phyloP scores from a whole-genome alignment of 1,140 invertebrate genomes.

The Periplaneta americana region DNA sequence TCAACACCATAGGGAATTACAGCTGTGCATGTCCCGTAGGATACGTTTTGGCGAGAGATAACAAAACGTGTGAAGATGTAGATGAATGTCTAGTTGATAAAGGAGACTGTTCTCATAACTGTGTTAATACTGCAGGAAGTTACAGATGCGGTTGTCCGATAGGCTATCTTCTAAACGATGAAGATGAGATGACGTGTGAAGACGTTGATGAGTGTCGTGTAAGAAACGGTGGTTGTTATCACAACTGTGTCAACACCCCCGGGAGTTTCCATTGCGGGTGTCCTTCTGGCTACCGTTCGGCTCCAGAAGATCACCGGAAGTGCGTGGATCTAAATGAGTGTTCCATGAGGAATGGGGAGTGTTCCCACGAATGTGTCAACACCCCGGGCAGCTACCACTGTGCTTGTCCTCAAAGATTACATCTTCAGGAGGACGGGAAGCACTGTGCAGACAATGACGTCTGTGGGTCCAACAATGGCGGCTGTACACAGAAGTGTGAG shows the following conservation, averaged over 20 bases:
- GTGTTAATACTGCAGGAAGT: conserved; percentile 36
- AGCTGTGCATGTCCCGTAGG: conserved; percentile 58
- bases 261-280: conserved; percentile 47
- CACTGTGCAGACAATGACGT: conserved; percentile 43
- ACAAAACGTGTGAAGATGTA: conserved; percentile 33
- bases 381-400: conserved; percentile 43
- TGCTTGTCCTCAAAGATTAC: conserved; percentile 41
- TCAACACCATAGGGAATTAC: conserved; percentile 36
- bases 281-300: conserved; percentile 31
- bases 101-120: conserved; percentile 39
- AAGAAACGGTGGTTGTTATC: conserved; percentile 49
- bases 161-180: conserved; percentile 43
- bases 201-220: conserved; percentile 46
- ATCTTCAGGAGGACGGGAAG: conserved; percentile 32
- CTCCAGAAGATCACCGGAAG: conserved; percentile 37
- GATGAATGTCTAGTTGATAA: conserved; percentile 44
- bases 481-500: conserved; percentile 39
- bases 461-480: conserved; percentile 40
- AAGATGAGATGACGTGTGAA: conserved; percentile 35
- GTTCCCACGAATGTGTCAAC: conserved; percentile 51
- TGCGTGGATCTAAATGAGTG: conserved; percentile 60
- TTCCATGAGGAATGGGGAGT: conserved; percentile 40
- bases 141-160: conserved; percentile 45
- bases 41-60: conserved; percentile 30
- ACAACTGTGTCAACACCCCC: conserved; percentile 46